Conservation (phyloP, 2,113 vertebrate species). For the Engystomops pustulosus region DNA sequence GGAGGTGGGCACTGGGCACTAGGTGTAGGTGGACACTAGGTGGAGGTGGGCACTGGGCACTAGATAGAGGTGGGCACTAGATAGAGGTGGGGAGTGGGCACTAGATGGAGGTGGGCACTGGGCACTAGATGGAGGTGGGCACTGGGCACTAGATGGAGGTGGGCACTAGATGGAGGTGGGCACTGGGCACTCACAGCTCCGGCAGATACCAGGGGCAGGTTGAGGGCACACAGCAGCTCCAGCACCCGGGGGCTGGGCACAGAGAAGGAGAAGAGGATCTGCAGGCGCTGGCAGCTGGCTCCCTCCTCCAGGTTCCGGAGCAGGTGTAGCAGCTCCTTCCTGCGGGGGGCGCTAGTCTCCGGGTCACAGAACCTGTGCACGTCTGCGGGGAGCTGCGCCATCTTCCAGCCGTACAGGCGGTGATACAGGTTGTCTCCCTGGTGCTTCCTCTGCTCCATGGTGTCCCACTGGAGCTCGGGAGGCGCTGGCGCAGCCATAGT, state of each 20-base stretch:
- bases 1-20: no score
- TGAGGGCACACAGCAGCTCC: constrained; percentile 31
- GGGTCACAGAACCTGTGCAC: constrained; percentile 60
- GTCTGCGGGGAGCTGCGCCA: constrained; percentile 54
- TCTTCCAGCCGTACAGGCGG: constrained; percentile 27
- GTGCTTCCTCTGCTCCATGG: constrained; percentile 56
- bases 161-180: no score
- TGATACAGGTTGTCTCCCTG: constrained; percentile 54
- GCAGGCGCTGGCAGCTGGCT: constrained; percentile 56
- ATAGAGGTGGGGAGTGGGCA: no score
- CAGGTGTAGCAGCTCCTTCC: constrained; percentile 48
- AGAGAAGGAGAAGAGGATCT: constrained; percentile 61
- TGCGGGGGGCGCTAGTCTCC: constrained; percentile 18
- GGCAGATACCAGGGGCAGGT: constrained; percentile 51
- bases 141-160: no score
- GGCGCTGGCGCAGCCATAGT: not conserved
- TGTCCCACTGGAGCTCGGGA: constrained; percentile 35
- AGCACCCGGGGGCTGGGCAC: constrained; percentile 47
- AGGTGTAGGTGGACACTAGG: no score
- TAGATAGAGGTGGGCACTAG: no score
- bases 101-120: no score
- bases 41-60: no score
- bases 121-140: no score
- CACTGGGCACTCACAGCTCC: constrained; percentile 50
- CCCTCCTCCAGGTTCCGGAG: constrained; percentile 53